Evolutionary conservation across 1,140 invertebrate species (phyloP).

Genomic region (Megalopta genalis): DNA sequence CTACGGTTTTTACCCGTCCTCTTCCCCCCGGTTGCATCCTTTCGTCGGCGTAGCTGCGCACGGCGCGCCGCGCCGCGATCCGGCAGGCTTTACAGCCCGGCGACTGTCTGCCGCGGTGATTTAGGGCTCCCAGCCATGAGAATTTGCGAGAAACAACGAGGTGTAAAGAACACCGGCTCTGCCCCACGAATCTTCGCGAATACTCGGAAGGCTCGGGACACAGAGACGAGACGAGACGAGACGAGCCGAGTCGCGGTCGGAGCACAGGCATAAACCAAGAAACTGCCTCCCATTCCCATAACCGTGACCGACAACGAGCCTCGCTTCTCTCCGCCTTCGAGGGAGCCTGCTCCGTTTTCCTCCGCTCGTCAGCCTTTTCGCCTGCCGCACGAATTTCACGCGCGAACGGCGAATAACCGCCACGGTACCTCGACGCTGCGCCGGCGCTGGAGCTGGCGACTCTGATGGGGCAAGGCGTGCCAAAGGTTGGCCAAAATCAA

Average conservation of each 20-base stretch:
- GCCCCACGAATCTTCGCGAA: conserved; percentile 52
- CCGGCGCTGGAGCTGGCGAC: too few species aligned
- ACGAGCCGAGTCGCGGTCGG: too few species aligned
- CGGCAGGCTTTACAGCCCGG: conserved; percentile 50
- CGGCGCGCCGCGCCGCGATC: conserved; percentile 4
- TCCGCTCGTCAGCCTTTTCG: not conserved
- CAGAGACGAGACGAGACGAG: not conserved
- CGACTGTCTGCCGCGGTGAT: conserved; percentile 57
- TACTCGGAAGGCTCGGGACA: conserved; percentile 14
- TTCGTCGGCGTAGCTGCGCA: conserved; percentile 1
- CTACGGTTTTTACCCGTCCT: conserved; percentile 25
- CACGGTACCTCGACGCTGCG: not conserved
- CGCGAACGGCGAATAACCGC: not conserved
- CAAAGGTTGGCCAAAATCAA: too few species aligned
- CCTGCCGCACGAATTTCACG: not conserved
- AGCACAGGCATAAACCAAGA: conserved; percentile 56
- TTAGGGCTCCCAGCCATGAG: conserved; percentile 51
- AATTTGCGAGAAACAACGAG: conserved; percentile 64
- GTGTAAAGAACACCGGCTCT: conserved; percentile 59
- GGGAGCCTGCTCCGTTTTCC: conserved; percentile 14
- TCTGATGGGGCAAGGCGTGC: conserved; percentile 26
- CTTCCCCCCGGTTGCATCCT: conserved; percentile 9
- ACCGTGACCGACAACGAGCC: conserved; percentile 49
- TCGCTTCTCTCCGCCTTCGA: conserved; percentile 8
- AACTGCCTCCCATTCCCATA: conserved; percentile 60